Evolutionary conservation across 2,113 vertebrate genomes (phyloP), one percentile per base, ranked within the genome.

Genomic region (Ctenodactylus gundi): DNA sequence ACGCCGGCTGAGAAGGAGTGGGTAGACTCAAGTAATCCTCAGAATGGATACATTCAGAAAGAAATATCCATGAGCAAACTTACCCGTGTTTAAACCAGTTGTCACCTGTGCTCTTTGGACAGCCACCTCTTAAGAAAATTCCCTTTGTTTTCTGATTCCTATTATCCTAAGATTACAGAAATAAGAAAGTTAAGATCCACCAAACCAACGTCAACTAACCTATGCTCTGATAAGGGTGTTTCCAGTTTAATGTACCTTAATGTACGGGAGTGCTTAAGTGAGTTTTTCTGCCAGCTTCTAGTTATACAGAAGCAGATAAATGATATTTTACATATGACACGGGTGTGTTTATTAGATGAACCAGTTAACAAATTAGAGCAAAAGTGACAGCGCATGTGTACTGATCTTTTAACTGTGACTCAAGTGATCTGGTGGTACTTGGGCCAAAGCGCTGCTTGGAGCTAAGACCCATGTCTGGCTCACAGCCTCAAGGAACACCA

Each of bases 1-100:
- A 12, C 55, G 96, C 88, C 95, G 95, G 96, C 97, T 98, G 97
- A 98, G 98, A 98, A 96, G 29, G 31, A 75, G 97, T 93, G 34
- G 44, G 44, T 4, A 77, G 21, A 98, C 95, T 97, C 97, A 97
- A 98, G 97, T 93, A 97, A 95, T 94, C 88, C 93, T 95, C 96
- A 98, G 96, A 95, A 97, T 98, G 90, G 92, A 97, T 97, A 95
- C 93, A 96, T 97, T 98, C 58, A 57, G 34, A 78, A 85, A 62
- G 58, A 91, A 91, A 92, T 44, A 60, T 31, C 67, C 85, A 27
- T 10, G 27, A 31, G 62, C n/a, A 94, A 15, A 60, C 94, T 98
- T 88, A 97, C 96, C 95, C 89, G 91, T 97, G 55, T 85, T 95
- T 84, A 97, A 96, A 97, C 85, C 90, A 96, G 41, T 73, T 87